Evolutionary conservation across 2,797 vertebrate genomes (phyloP), one percentile per base, ranked within the genome.

Genomic region (Knipowitschia caucasica): DNA sequence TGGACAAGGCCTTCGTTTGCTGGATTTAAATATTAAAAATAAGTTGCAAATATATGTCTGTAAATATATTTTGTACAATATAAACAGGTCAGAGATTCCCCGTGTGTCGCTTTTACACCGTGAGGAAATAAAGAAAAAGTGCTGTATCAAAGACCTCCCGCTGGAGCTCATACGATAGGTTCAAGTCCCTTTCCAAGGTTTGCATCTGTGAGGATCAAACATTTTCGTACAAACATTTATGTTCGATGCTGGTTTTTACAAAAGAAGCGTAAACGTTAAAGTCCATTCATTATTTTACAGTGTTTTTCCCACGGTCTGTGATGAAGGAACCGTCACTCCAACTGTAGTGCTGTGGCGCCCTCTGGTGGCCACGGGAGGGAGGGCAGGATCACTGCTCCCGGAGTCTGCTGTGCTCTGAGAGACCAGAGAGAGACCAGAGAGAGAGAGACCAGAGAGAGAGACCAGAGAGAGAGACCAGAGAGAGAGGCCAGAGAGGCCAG

Each of bases 11-110:
- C 90, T 91, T 93, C 53, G 85, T 91, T 91, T 93, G 90, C 85
- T 89, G 78, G 77, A 90, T 93, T 94, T 93, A 92, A 95, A 94
- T 95, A 94, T 93, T 93, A 95, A 95, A 98, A 98, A 96, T 89
- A 89, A 94, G 92, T 93, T 94, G 91, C 45, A 47, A 47, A 30
- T 47, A 47, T 44, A 42, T 6, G 39, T 95, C 92, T 94, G 88
- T 90, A 93, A 90, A 94, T 91, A 92, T 92, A 89, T 84, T 92
- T 89, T 90, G 93, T 92, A 94, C 92, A 95, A 90, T 93, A 93
- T 94, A 93, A 93, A 96, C 91, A 89, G 75, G 68, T 88, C 82
- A 86, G 83, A 86, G 73, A 72, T 68, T 74, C 55, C 82, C 84
- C 78, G 71, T 50, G 75, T 85, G 88, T 91, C 88, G 67, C 63